Base-by-base conservation (phyloP, 1,140 invertebrate genomes). In the Chrysomallon squamiferum region DNA sequence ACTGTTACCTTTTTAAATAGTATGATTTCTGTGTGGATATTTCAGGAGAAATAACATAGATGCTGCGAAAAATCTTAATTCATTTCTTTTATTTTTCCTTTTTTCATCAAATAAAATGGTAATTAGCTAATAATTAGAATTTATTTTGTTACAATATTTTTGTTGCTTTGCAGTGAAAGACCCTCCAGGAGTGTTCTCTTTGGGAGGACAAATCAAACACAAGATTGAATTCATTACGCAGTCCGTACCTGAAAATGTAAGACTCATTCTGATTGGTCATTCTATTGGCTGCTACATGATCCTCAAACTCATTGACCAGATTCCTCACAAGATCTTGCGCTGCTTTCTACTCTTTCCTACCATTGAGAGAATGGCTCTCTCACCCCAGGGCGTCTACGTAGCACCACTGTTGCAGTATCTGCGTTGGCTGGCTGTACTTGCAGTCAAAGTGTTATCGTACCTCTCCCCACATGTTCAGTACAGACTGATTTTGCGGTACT, bases 211-310 rank as follows among this genome's bases (percentile, higher is more conserved):
- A 86, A 85, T 93, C n/a, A 75, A 89, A n/a, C 92, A 95, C 78
- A 95, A 95, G 85, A 86, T 89, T 15, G 87, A 89, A 50, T 94
- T 95, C 82, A 90, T 95, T 47, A 86, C 89, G 63, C 87, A 90
- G 64, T 90, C 90, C 75, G 85, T 94, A 60, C 92, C 93, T 5
- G 71, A 85, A 41, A 86, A 77, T 71, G 74, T 78, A 35, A 74
- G 67, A 57, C 65, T 96, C 3, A 89, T 93, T 82, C 73, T 95
- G 0, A 88, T 95, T 69, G 93, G 92, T 1, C 94, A 95, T 87
- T 95, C 94, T 0, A 92, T 95, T 75, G 94, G 94, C 1, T 87
- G 89, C 67, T 93, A 93, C 88, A 91, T 95, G 68, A 88, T 89
- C 65, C 78, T 93, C n/a, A 89, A 95, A 71, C 75, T 94, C 22